Evolutionary conservation across 1,140 invertebrate genomes (phyloP).

Genomic region (Pararge aegeria): DNA sequence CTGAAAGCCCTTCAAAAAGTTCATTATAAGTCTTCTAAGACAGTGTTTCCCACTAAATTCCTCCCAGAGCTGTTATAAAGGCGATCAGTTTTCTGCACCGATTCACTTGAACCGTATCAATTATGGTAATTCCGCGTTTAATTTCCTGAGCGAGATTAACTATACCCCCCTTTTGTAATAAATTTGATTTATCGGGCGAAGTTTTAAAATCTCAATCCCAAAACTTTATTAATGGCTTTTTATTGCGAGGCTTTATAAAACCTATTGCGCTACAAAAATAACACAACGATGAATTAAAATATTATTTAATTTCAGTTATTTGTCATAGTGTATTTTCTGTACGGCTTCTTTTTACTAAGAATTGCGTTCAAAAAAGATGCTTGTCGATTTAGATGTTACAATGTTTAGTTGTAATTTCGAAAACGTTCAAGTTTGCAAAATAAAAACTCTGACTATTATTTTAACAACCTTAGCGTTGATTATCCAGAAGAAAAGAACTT

Average conservation of each 20-base stretch:
- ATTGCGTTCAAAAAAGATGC: no score
- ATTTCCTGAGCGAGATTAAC: constrained; percentile 74
- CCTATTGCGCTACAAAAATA: constrained; percentile 1
- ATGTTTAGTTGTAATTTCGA: no score
- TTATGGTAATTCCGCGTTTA: constrained; percentile 76
- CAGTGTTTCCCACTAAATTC: constrained; percentile 42
- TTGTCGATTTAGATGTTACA: no score
- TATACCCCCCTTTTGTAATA: constrained; percentile 59
- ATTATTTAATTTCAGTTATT: no score
- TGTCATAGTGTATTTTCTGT: no score
- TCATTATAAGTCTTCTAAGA: constrained; percentile 52
- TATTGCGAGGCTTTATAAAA: constrained; percentile 16
- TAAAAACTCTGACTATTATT: no score
- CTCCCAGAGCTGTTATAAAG: constrained; percentile 49
- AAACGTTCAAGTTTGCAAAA: no score
- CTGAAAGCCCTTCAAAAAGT: constrained; percentile 35
- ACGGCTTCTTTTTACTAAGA: no score
- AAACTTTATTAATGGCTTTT: constrained; percentile 38
- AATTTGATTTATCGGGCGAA: constrained; percentile 66
- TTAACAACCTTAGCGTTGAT: no score
- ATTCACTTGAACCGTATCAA: constrained; percentile 73
- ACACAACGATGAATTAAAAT: no score
- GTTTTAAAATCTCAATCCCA: constrained; percentile 43
- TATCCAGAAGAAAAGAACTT: no score
- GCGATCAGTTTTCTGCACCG: constrained; percentile 69